These are phyloP conservation scores for Cygnus olor DNA, from an alignment of 2,797 vertebrate genomes.

Conservation along the genomic window DNA sequence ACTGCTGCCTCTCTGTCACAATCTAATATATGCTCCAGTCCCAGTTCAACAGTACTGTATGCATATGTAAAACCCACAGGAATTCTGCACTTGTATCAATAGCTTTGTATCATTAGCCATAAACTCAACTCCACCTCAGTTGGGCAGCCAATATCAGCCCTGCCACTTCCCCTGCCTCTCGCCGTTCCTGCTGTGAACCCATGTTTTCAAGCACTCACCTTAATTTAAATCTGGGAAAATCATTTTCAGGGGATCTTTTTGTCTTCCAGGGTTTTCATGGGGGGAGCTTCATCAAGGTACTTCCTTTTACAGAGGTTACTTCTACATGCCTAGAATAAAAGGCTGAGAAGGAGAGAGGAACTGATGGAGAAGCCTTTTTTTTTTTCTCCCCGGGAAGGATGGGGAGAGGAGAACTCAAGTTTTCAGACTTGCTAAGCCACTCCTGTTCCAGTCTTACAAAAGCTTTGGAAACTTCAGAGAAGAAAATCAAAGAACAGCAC, in stretches of 20 bases:
- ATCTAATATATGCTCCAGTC: neutral
- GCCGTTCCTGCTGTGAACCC: neutral
- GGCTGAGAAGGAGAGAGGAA: neutral
- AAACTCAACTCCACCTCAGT: neutral
- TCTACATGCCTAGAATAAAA: neutral
- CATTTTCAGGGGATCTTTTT: neutral
- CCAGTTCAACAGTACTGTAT: neutral
- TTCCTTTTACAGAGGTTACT: neutral
- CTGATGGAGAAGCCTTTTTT: neutral
- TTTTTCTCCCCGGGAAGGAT: neutral
- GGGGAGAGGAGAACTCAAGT: neutral
- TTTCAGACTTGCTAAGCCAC: neutral
- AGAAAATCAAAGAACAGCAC: neutral
- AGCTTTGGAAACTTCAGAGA: neutral
- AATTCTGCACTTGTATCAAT: neutral
- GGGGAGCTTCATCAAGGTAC: rapidly evolving
- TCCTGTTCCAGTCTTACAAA: neutral
- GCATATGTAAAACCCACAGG: neutral
- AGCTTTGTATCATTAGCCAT: neutral
- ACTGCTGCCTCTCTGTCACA: neutral
- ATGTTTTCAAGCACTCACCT: neutral
- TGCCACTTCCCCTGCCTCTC: neutral
- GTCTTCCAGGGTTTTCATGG: rapidly evolving
- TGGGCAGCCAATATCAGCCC: neutral
- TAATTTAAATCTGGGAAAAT: neutral